A percentile compares a stretch with the other conserved stretches of the same genome.
Evolutionary conservation across 2,113 vertebrate genomes (phyloP).

Genomic region (Ibidorhyncha struthersii): DNA sequence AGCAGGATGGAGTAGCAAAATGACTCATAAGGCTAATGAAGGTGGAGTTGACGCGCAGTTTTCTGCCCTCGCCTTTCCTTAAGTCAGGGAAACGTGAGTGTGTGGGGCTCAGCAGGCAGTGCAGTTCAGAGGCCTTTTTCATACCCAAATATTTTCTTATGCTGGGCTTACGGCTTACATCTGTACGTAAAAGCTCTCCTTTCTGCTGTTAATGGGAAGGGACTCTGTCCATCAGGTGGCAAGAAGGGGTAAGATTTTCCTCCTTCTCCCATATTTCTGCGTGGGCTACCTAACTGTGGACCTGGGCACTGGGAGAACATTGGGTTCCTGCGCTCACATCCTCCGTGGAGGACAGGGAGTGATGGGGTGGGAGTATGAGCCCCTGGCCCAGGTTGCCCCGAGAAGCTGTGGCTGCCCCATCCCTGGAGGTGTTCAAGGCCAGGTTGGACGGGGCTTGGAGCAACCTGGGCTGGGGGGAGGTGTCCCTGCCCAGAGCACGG

Average conservation of each 20-base stretch:
- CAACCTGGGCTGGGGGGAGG: too few relatives aligned
- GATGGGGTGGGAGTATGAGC: background rate
- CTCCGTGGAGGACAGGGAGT: background rate
- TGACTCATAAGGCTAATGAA: background rate
- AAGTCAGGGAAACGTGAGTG: background rate
- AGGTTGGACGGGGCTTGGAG: too few relatives aligned
- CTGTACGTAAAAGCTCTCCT: background rate
- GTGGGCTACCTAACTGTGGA: background rate
- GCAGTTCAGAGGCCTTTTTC: background rate
- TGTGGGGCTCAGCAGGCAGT: background rate
- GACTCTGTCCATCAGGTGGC: background rate
- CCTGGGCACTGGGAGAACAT: background rate
- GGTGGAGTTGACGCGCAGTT: rapidly evolving
- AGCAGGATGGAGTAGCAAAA: background rate
- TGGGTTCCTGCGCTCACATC: rapidly evolving
- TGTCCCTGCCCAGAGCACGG: too few relatives aligned
- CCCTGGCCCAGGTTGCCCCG: too few relatives aligned
- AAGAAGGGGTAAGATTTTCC: background rate
- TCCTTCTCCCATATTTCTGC: background rate
- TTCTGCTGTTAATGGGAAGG: background rate
- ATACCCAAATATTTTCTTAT: background rate
- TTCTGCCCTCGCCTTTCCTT: background rate
- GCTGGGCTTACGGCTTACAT: background rate
- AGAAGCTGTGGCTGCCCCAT: too few relatives aligned
- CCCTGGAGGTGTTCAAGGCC: too few relatives aligned